phyloP scores from a whole-genome alignment of 1,140 invertebrate species.

The Nomia melanderi region DNA sequence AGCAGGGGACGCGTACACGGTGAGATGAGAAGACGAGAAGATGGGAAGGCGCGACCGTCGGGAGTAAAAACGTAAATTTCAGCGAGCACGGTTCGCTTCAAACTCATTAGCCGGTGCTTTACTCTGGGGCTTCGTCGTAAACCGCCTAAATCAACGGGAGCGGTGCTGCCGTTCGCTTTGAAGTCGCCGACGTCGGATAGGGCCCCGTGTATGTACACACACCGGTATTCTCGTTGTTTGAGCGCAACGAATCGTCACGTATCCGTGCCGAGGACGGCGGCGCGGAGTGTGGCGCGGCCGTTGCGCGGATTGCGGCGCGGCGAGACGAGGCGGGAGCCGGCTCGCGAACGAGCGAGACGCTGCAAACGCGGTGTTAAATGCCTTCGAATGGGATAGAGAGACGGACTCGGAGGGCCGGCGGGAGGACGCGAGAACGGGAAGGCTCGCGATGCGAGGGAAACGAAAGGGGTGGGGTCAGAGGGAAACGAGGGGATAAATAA shows the following conservation, averaged over 20 bases:
- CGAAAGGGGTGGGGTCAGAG: neutral
- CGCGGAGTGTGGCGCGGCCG: slow-evolving; percentile 4
- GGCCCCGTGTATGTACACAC: slow-evolving; percentile 52
- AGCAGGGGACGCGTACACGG: neutral
- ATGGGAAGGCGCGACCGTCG: neutral
- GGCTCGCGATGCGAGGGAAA: neutral
- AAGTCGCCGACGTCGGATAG: slow-evolving; percentile 63
- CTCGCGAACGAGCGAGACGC: neutral
- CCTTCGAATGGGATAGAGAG: neutral
- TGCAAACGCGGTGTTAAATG: neutral
- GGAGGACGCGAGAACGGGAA: neutral
- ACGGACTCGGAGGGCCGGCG: neutral
- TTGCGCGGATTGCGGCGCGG: neutral
- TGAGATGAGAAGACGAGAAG: neutral
- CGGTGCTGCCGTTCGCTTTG: slow-evolving; percentile 57
- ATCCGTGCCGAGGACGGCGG: slow-evolving; percentile 20
- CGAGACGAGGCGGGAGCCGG: neutral
- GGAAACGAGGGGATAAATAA: slow-evolving; percentile 68
- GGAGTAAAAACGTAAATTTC: slow-evolving; percentile 39
- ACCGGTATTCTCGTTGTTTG: slow-evolving; percentile 63
- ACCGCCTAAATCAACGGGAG: slow-evolving; percentile 54
- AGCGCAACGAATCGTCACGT: slow-evolving; percentile 74
- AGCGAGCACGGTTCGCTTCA: slow-evolving; percentile 28
- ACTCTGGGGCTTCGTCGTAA: slow-evolving; percentile 41
- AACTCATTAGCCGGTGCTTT: slow-evolving; percentile 55